A percentile compares a stretch with the other conserved stretches of the same genome.
These are phyloP conservation scores for Ictalurus punctatus DNA, from an alignment of 2,113 vertebrate genomes.

Conservation along the genomic window DNA sequence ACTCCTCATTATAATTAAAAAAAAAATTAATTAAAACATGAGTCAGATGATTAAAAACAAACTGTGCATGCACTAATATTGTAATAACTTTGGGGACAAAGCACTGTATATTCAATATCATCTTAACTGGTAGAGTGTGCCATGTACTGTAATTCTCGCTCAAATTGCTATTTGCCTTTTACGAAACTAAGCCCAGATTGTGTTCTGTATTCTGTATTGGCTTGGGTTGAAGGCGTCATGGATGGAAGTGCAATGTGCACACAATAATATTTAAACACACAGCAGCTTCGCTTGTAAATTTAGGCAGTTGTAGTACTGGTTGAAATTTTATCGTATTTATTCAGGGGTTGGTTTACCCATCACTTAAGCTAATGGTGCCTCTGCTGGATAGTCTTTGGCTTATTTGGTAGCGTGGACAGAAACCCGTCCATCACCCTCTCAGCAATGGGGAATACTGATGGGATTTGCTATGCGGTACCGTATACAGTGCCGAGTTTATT, in stretches of 20 bases:
- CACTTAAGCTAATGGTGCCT: neutral
- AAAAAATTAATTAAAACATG: neutral
- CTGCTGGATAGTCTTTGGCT: neutral
- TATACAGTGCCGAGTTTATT: neutral
- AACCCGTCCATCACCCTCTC: neutral
- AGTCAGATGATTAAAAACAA: neutral
- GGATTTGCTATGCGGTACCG: no score
- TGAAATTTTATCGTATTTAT: neutral
- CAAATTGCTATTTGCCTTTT: neutral
- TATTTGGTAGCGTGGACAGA: constrained; percentile 3
- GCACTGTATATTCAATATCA: neutral
- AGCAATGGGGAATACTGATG: neutral
- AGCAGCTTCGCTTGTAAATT: neutral
- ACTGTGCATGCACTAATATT: neutral
- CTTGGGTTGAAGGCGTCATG: neutral
- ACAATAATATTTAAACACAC: constrained; percentile 9
- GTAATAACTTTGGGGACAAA: neutral
- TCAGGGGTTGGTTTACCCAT: constrained; percentile 7
- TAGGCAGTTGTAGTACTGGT: neutral
- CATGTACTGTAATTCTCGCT: neutral
- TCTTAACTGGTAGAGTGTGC: neutral
- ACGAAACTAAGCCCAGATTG: neutral
- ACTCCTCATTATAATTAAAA: neutral
- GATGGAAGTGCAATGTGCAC: neutral
- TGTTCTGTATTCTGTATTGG: neutral